Conservation (phyloP, 2,797 vertebrate genomes). For the Glyptemys insculpta region DNA sequence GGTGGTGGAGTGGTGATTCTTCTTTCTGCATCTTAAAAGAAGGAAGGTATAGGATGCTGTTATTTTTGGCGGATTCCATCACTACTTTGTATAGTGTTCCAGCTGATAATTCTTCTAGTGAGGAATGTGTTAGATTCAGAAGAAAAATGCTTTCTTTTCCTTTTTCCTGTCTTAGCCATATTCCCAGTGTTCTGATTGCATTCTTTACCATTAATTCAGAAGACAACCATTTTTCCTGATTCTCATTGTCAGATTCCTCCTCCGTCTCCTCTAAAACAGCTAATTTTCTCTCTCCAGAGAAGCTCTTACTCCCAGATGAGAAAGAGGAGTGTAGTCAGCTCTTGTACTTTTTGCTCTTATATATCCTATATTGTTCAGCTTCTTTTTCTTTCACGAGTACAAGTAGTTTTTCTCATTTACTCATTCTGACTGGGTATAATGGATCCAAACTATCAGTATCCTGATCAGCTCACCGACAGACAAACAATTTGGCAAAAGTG, state of each 20-base stretch:
- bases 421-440: background rate
- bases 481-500: background rate
- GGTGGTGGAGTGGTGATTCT: background rate
- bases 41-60: background rate
- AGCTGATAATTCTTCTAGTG: background rate
- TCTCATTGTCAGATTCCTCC: background rate
- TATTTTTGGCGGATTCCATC: background rate
- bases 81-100: background rate
- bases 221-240: background rate
- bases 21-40: background rate
- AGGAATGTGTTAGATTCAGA: background rate
- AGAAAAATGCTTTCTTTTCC: accelerated
- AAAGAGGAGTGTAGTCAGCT: background rate
- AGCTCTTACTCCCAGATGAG: background rate
- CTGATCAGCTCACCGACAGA: slow-evolving; percentile 1
- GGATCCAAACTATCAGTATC: background rate
- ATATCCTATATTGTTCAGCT: slow-evolving; percentile 1
- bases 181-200: background rate
- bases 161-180: background rate
- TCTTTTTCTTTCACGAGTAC: background rate
- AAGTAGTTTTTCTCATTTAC: slow-evolving; percentile 14
- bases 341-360: background rate
- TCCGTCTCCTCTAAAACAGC: background rate
- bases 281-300: slow-evolving; percentile 23
- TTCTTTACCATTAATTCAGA: slow-evolving; percentile 16